phyloP scores from a whole-genome alignment of 2,888 invertebrate species.

The Masnerella sp. region DNA sequence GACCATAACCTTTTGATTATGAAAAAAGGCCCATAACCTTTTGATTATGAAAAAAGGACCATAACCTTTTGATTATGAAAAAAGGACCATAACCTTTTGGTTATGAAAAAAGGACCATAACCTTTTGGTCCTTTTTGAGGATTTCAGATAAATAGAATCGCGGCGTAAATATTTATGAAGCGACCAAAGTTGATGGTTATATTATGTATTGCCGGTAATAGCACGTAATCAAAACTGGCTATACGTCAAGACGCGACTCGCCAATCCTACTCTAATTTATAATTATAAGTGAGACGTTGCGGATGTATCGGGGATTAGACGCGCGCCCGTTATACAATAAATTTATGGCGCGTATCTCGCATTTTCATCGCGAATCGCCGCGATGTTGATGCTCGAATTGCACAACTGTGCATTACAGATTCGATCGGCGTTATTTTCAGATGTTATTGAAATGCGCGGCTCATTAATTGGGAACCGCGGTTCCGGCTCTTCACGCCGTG shows the following conservation, averaged over 20 bases:
- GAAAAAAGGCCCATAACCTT: too few species aligned
- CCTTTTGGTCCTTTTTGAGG: too few species aligned
- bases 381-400: constrained; percentile 18
- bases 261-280: constrained; percentile 20
- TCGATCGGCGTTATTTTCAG: constrained; percentile 33
- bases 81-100: too few species aligned
- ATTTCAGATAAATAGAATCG: too few species aligned
- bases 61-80: too few species aligned
- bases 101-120: too few species aligned
- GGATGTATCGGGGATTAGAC: constrained; percentile 26
- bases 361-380: constrained; percentile 21
- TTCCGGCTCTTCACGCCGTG: too few species aligned
- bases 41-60: too few species aligned
- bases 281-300: constrained; percentile 37
- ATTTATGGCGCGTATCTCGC: constrained; percentile 26
- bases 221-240: constrained; percentile 23
- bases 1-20: too few species aligned
- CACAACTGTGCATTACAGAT: constrained; percentile 27
- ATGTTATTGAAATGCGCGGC: constrained; percentile 25
- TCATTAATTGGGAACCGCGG: too few species aligned
- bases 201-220: constrained; percentile 21
- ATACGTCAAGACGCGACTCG: constrained; percentile 11
- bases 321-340: constrained; percentile 32
- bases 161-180: constrained; percentile 22
- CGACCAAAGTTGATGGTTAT: not conserved